phyloP scores from a whole-genome alignment of 2,797 vertebrate genomes.

The Manis javanica region DNA sequence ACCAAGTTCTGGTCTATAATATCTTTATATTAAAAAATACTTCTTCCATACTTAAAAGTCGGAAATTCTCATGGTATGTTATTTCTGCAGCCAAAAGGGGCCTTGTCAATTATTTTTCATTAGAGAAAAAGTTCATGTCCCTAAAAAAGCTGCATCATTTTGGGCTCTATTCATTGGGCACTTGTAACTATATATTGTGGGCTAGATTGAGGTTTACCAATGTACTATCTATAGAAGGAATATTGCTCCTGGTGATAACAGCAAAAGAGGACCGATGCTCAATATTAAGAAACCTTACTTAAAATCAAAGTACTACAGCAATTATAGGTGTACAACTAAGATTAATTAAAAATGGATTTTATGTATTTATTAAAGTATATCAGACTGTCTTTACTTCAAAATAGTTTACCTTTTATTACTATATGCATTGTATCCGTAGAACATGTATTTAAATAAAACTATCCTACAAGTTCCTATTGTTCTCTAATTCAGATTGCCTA shows the following conservation, averaged over 20 bases:
- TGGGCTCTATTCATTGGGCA: background rate
- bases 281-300: background rate
- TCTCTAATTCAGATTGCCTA: conserved; percentile 19
- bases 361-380: background rate
- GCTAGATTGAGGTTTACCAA: background rate
- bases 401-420: background rate
- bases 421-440: background rate
- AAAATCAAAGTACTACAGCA: background rate
- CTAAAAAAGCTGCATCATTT: background rate
- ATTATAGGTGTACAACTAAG: background rate
- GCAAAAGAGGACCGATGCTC: background rate
- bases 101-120: background rate
- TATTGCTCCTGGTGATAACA: background rate
- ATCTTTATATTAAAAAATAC: conserved; percentile 47
- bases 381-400: background rate
- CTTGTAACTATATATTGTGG: background rate
- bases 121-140: background rate
- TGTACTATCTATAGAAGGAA: background rate
- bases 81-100: background rate
- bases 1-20: conserved; percentile 21
- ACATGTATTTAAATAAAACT: conserved; percentile 38
- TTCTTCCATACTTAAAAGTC: background rate
- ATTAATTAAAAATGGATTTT: background rate
- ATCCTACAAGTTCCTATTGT: background rate
- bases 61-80: conserved; percentile 19